These are phyloP conservation scores for Pseudachorutes palmiensis DNA, from an alignment of 1,140 invertebrate species.

Conservation along the genomic window DNA sequence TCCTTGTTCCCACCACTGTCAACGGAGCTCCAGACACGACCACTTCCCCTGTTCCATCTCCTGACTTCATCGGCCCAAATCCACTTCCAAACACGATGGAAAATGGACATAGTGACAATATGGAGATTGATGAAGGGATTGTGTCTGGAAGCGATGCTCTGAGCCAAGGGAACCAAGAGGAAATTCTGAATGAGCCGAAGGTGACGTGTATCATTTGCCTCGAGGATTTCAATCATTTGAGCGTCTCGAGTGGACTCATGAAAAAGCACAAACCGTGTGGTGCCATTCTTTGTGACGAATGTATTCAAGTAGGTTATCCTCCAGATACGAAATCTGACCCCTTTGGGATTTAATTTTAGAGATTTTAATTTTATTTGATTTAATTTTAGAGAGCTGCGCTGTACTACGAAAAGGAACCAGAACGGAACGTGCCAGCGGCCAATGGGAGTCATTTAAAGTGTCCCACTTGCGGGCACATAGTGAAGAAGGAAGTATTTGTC, in stretches of 20 bases:
- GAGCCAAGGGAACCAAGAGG: background rate
- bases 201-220: conserved; percentile 55
- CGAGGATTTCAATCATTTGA: conserved; percentile 51
- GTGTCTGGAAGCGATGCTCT: background rate
- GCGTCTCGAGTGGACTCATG: conserved; percentile 45
- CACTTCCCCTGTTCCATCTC: background rate
- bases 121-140: background rate
- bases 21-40: background rate
- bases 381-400: conserved; percentile 46
- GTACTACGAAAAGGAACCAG: conserved; percentile 43
- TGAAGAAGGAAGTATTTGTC: conserved; percentile 47
- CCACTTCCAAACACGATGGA: background rate
- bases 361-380: conserved; percentile 25
- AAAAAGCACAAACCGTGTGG: conserved; percentile 48
- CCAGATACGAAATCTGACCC: no score
- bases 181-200: background rate
- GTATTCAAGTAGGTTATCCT: conserved; percentile 50
- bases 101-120: background rate
- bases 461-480: conserved; percentile 49
- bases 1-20: background rate
- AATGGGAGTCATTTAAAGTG: conserved; percentile 42
- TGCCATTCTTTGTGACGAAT: conserved; percentile 53
- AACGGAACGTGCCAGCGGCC: conserved; percentile 25
- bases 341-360: no score
- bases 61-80: background rate